Evolutionary conservation across 2,888 invertebrate species (phyloP).

Genomic region (Leucophora obtusa): DNA sequence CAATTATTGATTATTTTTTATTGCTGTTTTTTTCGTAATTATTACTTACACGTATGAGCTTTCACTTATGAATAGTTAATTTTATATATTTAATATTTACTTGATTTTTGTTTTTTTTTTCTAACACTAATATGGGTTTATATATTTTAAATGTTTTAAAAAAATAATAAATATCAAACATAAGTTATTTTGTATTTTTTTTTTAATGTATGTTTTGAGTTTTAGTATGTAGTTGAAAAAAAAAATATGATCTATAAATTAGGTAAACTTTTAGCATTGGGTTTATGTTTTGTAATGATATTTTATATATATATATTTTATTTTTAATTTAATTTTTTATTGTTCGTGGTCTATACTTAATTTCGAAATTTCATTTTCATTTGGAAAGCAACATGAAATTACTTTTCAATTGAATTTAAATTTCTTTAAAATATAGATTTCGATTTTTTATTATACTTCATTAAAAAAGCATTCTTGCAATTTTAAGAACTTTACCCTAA

Average conservation of each 20-base stretch:
- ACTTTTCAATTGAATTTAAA: too few relatives aligned
- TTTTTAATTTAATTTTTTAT: too few relatives aligned
- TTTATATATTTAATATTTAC: too few relatives aligned
- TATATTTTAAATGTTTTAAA: not conserved
- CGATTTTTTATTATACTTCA: not conserved
- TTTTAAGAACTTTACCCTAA: too few relatives aligned
- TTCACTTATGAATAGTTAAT: not conserved
- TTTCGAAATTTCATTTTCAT: too few relatives aligned
- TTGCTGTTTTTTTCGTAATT: slow-evolving; percentile 17
- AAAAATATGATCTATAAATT: not conserved
- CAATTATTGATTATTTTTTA: slow-evolving; percentile 38
- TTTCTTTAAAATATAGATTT: not conserved
- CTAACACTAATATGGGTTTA: not conserved
- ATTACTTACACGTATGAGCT: slow-evolving; percentile 35
- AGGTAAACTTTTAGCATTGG: not conserved
- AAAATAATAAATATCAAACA: not conserved
- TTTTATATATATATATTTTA: too few relatives aligned
- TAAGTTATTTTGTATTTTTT: not conserved
- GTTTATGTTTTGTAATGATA: not conserved
- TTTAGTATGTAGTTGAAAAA: not conserved
- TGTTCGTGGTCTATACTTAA: too few relatives aligned
- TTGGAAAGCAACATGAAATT: too few relatives aligned
- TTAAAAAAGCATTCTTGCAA: not conserved
- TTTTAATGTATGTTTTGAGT: not conserved
- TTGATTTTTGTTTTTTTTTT: not conserved